These are phyloP conservation scores for Macquaria australasica DNA, from an alignment of 2,113 vertebrate genomes.

Conservation along the genomic window DNA sequence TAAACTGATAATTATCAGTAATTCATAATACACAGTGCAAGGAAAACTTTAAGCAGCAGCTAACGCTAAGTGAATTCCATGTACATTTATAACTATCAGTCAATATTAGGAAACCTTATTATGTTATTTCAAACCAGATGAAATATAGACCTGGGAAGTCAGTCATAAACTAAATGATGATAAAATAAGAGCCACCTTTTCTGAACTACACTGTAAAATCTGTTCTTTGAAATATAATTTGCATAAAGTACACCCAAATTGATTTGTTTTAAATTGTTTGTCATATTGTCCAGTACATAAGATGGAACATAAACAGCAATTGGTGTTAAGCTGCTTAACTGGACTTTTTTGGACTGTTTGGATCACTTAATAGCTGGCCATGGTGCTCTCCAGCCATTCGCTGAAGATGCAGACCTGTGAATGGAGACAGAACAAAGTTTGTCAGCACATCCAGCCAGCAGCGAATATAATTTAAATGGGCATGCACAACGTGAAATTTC, in stretches of 20 bases:
- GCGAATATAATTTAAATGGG: too few species aligned
- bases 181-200: neutral
- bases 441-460: too few species aligned
- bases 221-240: neutral
- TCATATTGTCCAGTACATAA: conserved; percentile 30
- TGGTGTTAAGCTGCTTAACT: conserved; percentile 28
- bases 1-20: neutral
- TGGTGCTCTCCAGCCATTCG: conserved; percentile 74
- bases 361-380: conserved; percentile 71
- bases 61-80: neutral
- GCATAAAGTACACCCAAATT: neutral
- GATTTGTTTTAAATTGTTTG: conserved; percentile 27
- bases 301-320: conserved; percentile 30
- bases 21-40: neutral
- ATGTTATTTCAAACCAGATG: neutral
- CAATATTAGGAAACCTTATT: neutral
- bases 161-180: neutral
- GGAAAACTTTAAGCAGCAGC: neutral
- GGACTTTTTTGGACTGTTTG: neutral
- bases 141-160: neutral
- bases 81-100: too few species aligned
- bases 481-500: too few species aligned
- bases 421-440: neutral
- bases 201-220: neutral
- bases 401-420: conserved; percentile 77